A percentile compares a stretch with the other conserved stretches of the same genome.
Conservation (phyloP, 2,113 vertebrate genomes). For the Corythornis madagascariensis region DNA sequence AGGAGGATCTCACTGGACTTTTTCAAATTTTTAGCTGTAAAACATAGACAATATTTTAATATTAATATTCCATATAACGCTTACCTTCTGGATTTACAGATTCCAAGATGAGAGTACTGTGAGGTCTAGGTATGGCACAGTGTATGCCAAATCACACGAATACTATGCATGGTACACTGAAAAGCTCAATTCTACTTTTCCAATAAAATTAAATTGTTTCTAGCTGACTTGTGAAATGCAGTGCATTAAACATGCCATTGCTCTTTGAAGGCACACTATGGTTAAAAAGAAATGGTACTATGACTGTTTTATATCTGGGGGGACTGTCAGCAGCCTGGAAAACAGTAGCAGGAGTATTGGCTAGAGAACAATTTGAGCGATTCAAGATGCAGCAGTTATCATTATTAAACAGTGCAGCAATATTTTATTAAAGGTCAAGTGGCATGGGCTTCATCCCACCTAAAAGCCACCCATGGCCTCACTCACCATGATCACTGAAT, state of each 20-base stretch:
- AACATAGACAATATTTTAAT: background rate
- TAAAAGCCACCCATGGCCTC: rapidly evolving
- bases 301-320: background rate
- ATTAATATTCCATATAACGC: background rate
- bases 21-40: background rate
- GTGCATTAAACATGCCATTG: background rate
- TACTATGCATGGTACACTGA: background rate
- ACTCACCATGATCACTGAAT: constrained; percentile 86
- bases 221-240: background rate
- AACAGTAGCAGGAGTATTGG: background rate
- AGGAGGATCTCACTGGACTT: background rate
- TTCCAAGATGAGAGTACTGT: background rate
- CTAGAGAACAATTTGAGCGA: background rate
- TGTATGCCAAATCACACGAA: background rate
- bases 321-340: background rate
- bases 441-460: rapidly evolving
- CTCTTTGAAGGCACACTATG: background rate
- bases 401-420: background rate
- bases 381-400: background rate
- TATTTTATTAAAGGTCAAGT: background rate
- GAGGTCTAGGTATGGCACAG: background rate
- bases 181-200: background rate
- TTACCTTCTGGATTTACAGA: background rate
- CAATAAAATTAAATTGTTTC: background rate
- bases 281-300: background rate